Evolutionary conservation across 2,888 invertebrate species (phyloP).

Genomic region (Craniophora ligustri): DNA sequence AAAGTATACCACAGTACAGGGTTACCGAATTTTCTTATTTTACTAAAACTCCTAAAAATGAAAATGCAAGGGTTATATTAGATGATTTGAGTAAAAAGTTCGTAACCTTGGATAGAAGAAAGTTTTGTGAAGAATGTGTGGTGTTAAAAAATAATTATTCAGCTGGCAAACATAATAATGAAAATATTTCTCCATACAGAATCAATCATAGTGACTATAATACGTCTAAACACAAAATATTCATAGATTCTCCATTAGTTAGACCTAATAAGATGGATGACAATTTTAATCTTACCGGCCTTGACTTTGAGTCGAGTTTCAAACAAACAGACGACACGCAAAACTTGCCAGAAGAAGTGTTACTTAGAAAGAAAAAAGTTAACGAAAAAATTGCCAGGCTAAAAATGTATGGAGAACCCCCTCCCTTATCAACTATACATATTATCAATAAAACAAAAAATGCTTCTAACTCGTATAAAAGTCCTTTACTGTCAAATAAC

Average conservation of each 20-base stretch:
- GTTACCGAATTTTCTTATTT: constrained; percentile 90
- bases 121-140: constrained; percentile 73
- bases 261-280: constrained; percentile 55
- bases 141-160: constrained; percentile 69
- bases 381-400: constrained; percentile 84
- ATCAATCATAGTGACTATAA: constrained; percentile 69
- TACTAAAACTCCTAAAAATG: constrained; percentile 89
- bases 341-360: constrained; percentile 66
- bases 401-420: constrained; percentile 87
- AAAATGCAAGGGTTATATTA: constrained; percentile 79
- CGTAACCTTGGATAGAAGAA: constrained; percentile 51
- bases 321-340: constrained; percentile 70
- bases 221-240: constrained; percentile 69
- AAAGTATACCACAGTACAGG: constrained; percentile 87
- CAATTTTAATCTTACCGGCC: constrained; percentile 75
- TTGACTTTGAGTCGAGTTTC: constrained; percentile 84
- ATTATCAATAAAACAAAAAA: constrained; percentile 75
- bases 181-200: constrained; percentile 77
- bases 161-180: constrained; percentile 57
- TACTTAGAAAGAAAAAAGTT: constrained; percentile 70
- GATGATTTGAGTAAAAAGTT: constrained; percentile 77
- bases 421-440: constrained; percentile 84
- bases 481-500: constrained; percentile 66
- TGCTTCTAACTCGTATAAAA: constrained; percentile 76
- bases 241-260: constrained; percentile 71